A percentile compares a stretch with the other conserved stretches of the same genome.
Evolutionary conservation across 2,888 invertebrate species (phyloP).

Genomic region (Hydroisotoma schaefferi): DNA sequence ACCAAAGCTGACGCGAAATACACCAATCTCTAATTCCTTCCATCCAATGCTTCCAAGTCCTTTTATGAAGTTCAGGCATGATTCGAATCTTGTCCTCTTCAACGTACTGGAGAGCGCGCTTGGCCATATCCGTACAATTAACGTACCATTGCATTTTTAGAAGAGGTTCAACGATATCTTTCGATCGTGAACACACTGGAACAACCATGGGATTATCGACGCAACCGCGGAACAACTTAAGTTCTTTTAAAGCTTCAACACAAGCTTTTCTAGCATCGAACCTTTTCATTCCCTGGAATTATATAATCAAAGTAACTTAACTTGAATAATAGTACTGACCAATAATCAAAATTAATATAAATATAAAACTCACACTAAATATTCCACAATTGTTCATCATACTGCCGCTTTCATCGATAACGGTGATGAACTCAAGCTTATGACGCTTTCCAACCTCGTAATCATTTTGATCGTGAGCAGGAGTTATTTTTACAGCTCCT

Average conservation of each 20-base stretch:
- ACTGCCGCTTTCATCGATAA: slow-evolving; percentile 86
- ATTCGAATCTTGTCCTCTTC: slow-evolving; percentile 75
- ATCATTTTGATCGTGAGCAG: slow-evolving; percentile 95
- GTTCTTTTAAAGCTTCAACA: slow-evolving; percentile 67
- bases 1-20: slow-evolving; percentile 97
- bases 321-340: not conserved
- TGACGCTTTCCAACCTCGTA: slow-evolving; percentile 92
- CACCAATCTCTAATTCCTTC: slow-evolving; percentile 98
- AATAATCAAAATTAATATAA: not conserved
- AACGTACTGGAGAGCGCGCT: slow-evolving; percentile 75
- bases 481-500: slow-evolving; percentile 97
- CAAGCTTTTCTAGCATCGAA: slow-evolving; percentile 85
- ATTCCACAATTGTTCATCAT: slow-evolving; percentile 75
- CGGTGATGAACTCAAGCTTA: slow-evolving; percentile 77
- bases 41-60: slow-evolving; percentile 96
- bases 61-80: slow-evolving; percentile 83
- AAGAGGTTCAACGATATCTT: slow-evolving; percentile 94
- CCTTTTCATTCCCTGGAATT: slow-evolving; percentile 73
- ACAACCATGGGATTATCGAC: slow-evolving; percentile 94
- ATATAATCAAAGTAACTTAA: not conserved
- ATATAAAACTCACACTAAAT: slow-evolving; percentile 61
- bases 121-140: slow-evolving; percentile 84
- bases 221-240: slow-evolving; percentile 71
- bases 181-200: slow-evolving; percentile 91
- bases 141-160: slow-evolving; percentile 98